A percentile compares a stretch with the other conserved stretches of the same genome.
These are phyloP conservation scores for Euglossa dilemma DNA, from an alignment of 1,140 invertebrate species.

Conservation along the genomic window DNA sequence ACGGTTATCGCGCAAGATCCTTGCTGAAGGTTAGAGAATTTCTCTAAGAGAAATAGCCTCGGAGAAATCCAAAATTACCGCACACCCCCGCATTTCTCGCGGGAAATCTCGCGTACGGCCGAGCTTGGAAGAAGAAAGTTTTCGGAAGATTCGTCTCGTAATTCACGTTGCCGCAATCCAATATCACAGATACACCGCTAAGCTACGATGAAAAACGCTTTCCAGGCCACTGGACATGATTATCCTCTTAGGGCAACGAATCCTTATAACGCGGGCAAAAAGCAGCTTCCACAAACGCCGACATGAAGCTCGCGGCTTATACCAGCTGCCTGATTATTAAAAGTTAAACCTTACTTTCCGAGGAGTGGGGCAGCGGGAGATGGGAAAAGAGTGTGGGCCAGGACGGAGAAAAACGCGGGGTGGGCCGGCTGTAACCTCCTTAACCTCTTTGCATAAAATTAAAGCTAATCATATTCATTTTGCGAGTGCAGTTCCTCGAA, in stretches of 20 bases:
- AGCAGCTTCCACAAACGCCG: constrained; percentile 11
- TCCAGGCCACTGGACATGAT: constrained; percentile 24
- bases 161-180: background rate
- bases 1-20: too few relatives aligned
- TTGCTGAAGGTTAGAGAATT: background rate
- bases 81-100: too few relatives aligned
- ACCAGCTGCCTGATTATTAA: constrained; percentile 53
- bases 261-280: constrained; percentile 9
- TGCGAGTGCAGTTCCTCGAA: constrained; percentile 30
- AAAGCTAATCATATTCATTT: constrained; percentile 53
- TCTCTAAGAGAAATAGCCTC: background rate
- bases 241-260: constrained; percentile 33
- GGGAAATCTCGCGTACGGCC: too few relatives aligned
- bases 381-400: background rate
- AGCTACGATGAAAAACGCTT: constrained; percentile 16
- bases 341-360: constrained; percentile 45
- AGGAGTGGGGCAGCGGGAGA: too few relatives aligned
- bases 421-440: constrained; percentile 12
- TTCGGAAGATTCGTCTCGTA: background rate
- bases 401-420: background rate
- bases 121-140: background rate
- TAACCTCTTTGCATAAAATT: constrained; percentile 58
- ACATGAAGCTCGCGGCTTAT: constrained; percentile 26
- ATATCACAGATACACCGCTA: background rate
- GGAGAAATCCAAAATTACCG: background rate